Conservation (phyloP, 2,888 invertebrate genomes). For the Pegoplata infirma region DNA sequence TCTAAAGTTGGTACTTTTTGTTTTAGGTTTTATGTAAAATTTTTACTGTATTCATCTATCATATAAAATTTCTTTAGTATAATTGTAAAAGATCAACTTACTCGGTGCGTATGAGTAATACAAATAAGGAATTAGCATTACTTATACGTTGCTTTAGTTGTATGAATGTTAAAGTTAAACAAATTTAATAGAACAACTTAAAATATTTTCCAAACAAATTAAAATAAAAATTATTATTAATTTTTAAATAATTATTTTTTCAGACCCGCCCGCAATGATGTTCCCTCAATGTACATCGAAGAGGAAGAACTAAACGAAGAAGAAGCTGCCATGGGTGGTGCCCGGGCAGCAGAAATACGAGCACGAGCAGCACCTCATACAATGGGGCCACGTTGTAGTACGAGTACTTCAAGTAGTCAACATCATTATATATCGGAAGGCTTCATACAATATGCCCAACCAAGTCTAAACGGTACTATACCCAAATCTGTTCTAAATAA, state of each 20-base stretch:
- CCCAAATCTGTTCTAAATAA: slow-evolving; percentile 77
- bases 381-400: slow-evolving; percentile 66
- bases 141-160: no score
- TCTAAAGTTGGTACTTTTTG: no score
- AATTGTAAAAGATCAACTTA: no score
- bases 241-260: slow-evolving; percentile 19
- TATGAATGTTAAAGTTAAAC: no score
- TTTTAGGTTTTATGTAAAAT: no score
- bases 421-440: slow-evolving; percentile 78
- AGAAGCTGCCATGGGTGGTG: slow-evolving; percentile 70
- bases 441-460: slow-evolving; percentile 78
- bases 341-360: slow-evolving; percentile 72
- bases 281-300: slow-evolving; percentile 79
- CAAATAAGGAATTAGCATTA: no score
- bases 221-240: no score
- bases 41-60: no score
- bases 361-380: slow-evolving; percentile 69
- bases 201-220: no score
- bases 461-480: slow-evolving; percentile 79
- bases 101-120: no score
- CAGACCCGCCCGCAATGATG: slow-evolving; percentile 78
- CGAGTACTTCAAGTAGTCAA: slow-evolving; percentile 70
- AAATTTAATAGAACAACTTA: no score
- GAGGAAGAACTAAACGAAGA: slow-evolving; percentile 78
- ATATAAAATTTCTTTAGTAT: no score